Evolutionary conservation across 2,797 vertebrate species (phyloP).

Genomic region (Notolepis coatsorum): DNA sequence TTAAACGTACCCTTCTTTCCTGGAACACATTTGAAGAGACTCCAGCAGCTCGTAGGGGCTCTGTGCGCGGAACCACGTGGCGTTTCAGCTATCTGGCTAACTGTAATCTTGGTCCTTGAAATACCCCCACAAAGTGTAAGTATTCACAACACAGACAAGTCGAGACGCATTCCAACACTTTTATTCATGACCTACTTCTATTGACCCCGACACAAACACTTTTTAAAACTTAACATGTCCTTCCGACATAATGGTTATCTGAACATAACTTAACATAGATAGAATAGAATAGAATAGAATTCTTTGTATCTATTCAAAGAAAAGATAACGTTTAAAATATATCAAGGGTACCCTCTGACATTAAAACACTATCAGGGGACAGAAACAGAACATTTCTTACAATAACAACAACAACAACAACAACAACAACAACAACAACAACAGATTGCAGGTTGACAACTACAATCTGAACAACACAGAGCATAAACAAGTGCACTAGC

Average conservation of each 20-base stretch:
- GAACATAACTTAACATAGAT: neutral
- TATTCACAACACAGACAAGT: conserved; percentile 15
- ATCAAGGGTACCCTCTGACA: neutral
- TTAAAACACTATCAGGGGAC: conserved; percentile 37
- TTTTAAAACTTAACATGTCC: conserved; percentile 20
- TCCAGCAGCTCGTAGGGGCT: too few species aligned
- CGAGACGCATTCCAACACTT: neutral
- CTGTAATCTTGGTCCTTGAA: too few species aligned
- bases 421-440: conserved; percentile 34
- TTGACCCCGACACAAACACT: neutral
- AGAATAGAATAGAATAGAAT: neutral
- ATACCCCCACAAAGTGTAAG: neutral
- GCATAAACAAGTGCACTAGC: too few species aligned
- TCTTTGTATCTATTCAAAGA: neutral
- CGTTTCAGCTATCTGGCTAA: too few species aligned
- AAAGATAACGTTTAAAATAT: neutral
- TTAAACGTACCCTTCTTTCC: too few species aligned
- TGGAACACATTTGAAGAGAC: too few species aligned
- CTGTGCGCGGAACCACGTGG: too few species aligned
- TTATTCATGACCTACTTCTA: neutral
- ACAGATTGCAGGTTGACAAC: conserved; percentile 8
- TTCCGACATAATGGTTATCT: neutral
- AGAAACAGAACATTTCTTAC: conserved; percentile 11
- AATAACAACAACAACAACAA: conserved; percentile 8
- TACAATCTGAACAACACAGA: too few species aligned